Evolutionary conservation across 2,888 invertebrate species (phyloP).

Genomic region (Sarcophaga caerulescens): DNA sequence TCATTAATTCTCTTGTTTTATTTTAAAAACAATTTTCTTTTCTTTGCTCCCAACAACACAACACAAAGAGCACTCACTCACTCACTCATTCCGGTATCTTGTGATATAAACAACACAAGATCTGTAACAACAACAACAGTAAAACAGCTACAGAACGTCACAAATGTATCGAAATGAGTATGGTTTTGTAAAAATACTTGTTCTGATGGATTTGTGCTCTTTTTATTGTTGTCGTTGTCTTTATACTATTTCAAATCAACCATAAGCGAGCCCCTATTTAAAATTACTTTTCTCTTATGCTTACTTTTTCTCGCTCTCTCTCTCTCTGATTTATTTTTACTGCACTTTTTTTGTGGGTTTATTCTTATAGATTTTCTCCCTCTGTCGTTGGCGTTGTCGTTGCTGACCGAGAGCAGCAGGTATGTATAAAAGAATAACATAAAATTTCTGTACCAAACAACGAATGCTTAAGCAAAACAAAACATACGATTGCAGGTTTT

Average conservation of each 20-base stretch:
- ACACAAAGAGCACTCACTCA: constrained; percentile 40
- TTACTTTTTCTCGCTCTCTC: too few relatives aligned
- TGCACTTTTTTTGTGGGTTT: constrained; percentile 1
- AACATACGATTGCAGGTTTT: constrained; percentile 73
- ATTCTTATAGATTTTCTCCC: neutral
- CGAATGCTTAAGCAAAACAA: constrained; percentile 79
- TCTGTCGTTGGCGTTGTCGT: neutral
- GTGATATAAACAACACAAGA: neutral
- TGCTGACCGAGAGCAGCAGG: constrained; percentile 64
- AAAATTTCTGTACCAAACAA: constrained; percentile 66
- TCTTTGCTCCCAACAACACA: constrained; percentile 21
- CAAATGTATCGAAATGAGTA: constrained; percentile 29
- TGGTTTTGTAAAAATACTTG: constrained; percentile 30
- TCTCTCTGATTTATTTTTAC: constrained; percentile 9
- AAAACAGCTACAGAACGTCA: neutral
- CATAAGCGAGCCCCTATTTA: constrained; percentile 38
- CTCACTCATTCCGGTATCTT: constrained; percentile 13
- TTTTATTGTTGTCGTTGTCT: constrained; percentile 1
- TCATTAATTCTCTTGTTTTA: constrained; percentile 14
- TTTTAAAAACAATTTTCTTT: constrained; percentile 14
- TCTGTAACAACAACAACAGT: neutral
- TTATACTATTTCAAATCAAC: constrained; percentile 36
- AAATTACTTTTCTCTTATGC: constrained; percentile 26
- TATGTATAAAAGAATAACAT: constrained; percentile 52
- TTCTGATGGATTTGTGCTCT: neutral